These are phyloP conservation scores for Drosophila navojoa DNA, from an alignment of 1,140 invertebrate genomes.

Conservation along the genomic window DNA sequence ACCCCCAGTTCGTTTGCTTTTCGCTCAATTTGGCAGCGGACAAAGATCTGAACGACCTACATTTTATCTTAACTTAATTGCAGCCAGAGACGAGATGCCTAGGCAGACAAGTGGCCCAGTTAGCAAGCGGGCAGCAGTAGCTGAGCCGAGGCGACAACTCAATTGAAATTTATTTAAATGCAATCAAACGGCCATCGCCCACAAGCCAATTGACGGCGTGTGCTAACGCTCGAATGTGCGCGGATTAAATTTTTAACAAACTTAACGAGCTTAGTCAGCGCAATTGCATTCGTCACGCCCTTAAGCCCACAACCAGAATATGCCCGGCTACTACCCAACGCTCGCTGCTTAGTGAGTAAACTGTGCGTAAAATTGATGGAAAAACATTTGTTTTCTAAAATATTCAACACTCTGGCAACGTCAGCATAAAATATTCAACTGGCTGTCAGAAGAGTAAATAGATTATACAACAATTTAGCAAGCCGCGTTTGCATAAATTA, in stretches of 20 bases:
- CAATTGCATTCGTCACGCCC: slow-evolving; percentile 25
- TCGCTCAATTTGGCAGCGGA: slow-evolving; percentile 48
- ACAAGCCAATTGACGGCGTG: slow-evolving; percentile 41
- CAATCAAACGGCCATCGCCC: slow-evolving; percentile 55
- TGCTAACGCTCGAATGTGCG: slow-evolving; percentile 13
- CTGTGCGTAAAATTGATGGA: slow-evolving; percentile 41
- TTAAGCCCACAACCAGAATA: not conserved
- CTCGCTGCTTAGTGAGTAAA: slow-evolving; percentile 8
- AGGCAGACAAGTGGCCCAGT: slow-evolving; percentile 1
- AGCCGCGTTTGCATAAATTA: not conserved
- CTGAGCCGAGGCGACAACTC: slow-evolving; percentile 47
- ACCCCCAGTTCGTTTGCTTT: slow-evolving; percentile 6
- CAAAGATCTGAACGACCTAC: slow-evolving; percentile 23
- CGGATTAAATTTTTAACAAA: slow-evolving; percentile 51
- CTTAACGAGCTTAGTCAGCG: slow-evolving; percentile 40
- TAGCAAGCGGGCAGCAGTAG: slow-evolving; percentile 12
- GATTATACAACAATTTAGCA: not conserved
- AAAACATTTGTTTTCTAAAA: slow-evolving; percentile 13
- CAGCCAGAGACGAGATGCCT: slow-evolving; percentile 26
- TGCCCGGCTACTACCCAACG: not conserved
- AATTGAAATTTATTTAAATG: slow-evolving; percentile 74
- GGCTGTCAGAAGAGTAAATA: not conserved
- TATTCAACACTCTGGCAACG: not conserved
- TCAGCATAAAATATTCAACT: not conserved
- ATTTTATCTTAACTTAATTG: slow-evolving; percentile 47